These are phyloP conservation scores for Amblyjoppa proteus DNA, from an alignment of 2,888 invertebrate species.

Conservation along the genomic window DNA sequence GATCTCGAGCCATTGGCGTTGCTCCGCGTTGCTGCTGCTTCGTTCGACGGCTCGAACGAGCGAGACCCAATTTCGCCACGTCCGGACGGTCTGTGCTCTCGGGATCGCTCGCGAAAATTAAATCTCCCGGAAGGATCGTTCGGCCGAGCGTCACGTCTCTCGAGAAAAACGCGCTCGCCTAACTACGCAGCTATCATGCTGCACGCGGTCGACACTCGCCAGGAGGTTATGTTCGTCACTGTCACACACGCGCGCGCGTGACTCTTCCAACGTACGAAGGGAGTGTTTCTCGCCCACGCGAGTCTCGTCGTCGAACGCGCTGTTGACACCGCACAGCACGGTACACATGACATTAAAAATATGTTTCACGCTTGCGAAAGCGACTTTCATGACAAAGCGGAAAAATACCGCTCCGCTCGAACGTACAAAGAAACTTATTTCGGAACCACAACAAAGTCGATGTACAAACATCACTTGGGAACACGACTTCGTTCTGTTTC, in stretches of 20 bases:
- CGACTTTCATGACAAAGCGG: conserved; percentile 38
- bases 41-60: not conserved
- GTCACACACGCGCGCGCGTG: conserved; percentile 65
- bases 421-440: conserved; percentile 33
- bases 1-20: conserved; percentile 11
- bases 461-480: conserved; percentile 43
- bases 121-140: not conserved
- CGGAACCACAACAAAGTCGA: conserved; percentile 38
- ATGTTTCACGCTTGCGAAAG: conserved; percentile 56
- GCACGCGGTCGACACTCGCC: conserved; percentile 56
- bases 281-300: conserved; percentile 54
- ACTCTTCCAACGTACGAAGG: conserved; percentile 46
- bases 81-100: not conserved
- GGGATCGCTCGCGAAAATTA: not conserved
- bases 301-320: conserved; percentile 42
- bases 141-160: not conserved
- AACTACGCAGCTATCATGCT: conserved; percentile 4
- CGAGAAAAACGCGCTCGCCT: not conserved
- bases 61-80: conserved; percentile 25
- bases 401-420: conserved; percentile 29
- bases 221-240: conserved; percentile 62
- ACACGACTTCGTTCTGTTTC: conserved; percentile 44
- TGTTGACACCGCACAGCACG: conserved; percentile 34
- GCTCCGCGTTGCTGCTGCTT: not conserved
- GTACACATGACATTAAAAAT: conserved; percentile 37